Evolutionary conservation across 2,113 vertebrate genomes (phyloP), one percentile per base, ranked within the genome.

Genomic region (Trogon melanurus): DNA sequence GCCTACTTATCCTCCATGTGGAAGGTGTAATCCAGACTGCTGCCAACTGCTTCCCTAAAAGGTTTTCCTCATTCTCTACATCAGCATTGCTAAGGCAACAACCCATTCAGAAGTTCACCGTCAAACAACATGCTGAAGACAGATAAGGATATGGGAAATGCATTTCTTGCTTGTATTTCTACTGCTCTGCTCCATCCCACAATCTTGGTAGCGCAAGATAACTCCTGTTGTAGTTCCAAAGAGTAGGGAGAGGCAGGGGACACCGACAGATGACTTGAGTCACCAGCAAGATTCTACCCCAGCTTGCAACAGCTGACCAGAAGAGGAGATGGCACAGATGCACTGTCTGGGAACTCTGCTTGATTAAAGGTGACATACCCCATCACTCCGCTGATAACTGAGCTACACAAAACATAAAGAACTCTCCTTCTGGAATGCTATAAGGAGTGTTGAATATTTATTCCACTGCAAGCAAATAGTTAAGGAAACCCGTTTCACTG

Each of bases 1-100:
- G 61, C 64, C 86, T 81, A 70, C 74, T 95, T 65, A 86, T 88
- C 81, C 82, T 93, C 80, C 18, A 9, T 53, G 80, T 58, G 53
- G 87, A 95, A 95, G 78, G 41, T 61, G 26, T 72, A 93, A 97
- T 85, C 80, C 88, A 85, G 74, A 65, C 89, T 90, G 85, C 78
- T 91, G 91, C 67, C 93, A 93, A 69, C 67, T 62, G 83, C 67
- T 93, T 95, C 73, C 73, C 45, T 83, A 20, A 89, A 88, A 93
- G 60, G 30, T 27, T 84, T 93, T 72, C 58, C 76, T 87, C 82
- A 56, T 89, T 93, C 91, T 72, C 53, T 56, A 13, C 67, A 88
- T 66, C 71, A 70, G 19, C 27, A 94, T 79, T 94, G 78, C 90
- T 76, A 95, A 79, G 6, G 87, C 84, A 95, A 65, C 76, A 79